phyloP scores from a whole-genome alignment of 1,140 invertebrate genomes.

The Ditylenchus dipsaci region DNA sequence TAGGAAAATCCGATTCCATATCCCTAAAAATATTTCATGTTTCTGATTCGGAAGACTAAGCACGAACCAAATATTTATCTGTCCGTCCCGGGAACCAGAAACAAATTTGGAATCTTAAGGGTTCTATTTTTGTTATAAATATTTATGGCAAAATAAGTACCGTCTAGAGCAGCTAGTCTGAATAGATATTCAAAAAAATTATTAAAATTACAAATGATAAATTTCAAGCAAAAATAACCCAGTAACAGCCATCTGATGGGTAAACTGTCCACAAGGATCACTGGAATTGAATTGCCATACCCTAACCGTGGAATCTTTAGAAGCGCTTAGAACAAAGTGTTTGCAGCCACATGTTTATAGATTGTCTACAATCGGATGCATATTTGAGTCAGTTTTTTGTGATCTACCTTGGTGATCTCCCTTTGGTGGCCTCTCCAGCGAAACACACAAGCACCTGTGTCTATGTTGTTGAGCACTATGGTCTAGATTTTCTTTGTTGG shows the following conservation, averaged over 20 bases:
- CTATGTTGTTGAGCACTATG: slow-evolving; percentile 39
- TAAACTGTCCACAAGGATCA: too few relatives aligned
- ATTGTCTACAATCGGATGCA: slow-evolving; percentile 18
- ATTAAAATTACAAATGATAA: slow-evolving; percentile 12
- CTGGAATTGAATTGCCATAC: slow-evolving; percentile 15
- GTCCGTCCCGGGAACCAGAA: slow-evolving; percentile 28
- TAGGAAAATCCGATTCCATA: slow-evolving; percentile 5
- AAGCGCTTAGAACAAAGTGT: slow-evolving; percentile 44
- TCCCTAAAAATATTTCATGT: background rate
- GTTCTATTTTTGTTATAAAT: background rate
- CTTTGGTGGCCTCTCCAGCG: slow-evolving; percentile 34
- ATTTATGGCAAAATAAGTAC: background rate
- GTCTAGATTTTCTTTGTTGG: slow-evolving; percentile 7
- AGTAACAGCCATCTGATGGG: slow-evolving; percentile 30
- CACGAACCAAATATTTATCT: slow-evolving; percentile 16
- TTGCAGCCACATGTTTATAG: slow-evolving; percentile 42
- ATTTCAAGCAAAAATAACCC: slow-evolving; percentile 32
- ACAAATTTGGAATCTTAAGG: slow-evolving; percentile 30
- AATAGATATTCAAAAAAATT: too few relatives aligned
- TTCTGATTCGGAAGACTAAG: background rate
- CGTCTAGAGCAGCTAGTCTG: slow-evolving; percentile 4
- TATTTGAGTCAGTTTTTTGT: background rate
- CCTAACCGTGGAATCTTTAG: slow-evolving; percentile 29
- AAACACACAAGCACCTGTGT: slow-evolving; percentile 38
- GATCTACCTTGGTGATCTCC: slow-evolving; percentile 40